Evolutionary conservation across 2,113 vertebrate genomes (phyloP).

Genomic region (Pheucticus melanocephalus): DNA sequence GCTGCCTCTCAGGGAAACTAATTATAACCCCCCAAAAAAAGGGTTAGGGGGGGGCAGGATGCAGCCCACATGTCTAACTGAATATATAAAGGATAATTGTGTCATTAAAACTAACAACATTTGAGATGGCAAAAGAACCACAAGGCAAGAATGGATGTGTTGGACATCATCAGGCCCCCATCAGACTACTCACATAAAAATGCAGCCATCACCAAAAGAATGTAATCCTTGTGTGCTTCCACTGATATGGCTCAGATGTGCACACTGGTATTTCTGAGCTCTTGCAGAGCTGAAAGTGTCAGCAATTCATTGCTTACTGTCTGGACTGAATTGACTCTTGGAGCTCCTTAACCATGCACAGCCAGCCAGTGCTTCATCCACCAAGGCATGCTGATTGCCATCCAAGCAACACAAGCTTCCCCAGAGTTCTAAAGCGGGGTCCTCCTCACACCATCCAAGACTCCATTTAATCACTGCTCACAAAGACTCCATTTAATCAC

Average conservation of each 20-base stretch:
- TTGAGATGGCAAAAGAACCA: slow-evolving; percentile 20
- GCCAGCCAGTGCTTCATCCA: not conserved
- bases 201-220: not conserved
- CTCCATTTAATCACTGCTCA: slow-evolving; percentile 6
- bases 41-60: too few species aligned
- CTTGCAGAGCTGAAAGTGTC: slow-evolving; percentile 38
- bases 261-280: not conserved
- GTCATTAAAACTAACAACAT: slow-evolving; percentile 28
- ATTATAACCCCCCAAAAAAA: not conserved
- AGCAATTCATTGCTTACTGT: slow-evolving; percentile 44
- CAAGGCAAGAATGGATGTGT: slow-evolving; percentile 1
- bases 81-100: slow-evolving; percentile 37
- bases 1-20: slow-evolving; percentile 21
- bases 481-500: slow-evolving; percentile 3
- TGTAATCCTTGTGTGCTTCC: slow-evolving; percentile 12
- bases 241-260: slow-evolving; percentile 12
- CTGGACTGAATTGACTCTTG: slow-evolving; percentile 23
- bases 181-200: slow-evolving; percentile 28
- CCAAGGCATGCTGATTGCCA: not conserved
- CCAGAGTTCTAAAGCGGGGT: not conserved
- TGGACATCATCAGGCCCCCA: slow-evolving; percentile 29
- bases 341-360: not conserved
- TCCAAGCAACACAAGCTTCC: slow-evolving; percentile 4
- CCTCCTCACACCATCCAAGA: not conserved
- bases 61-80: not conserved